Evolutionary conservation across 2,113 vertebrate species (phyloP), one percentile per base, ranked within the genome.

Genomic region (Blennius ocellaris): DNA sequence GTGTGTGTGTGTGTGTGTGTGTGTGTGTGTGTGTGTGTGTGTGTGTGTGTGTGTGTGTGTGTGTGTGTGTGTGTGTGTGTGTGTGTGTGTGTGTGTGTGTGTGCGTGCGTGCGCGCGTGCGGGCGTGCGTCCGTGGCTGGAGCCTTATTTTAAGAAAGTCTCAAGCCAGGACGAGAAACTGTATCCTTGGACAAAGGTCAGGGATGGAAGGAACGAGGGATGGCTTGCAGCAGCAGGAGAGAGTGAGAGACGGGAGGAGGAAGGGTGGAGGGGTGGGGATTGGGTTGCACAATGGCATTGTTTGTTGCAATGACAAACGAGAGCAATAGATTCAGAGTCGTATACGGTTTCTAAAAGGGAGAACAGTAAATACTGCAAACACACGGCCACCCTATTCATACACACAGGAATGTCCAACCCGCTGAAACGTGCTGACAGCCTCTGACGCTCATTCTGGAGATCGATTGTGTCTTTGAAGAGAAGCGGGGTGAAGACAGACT

Each of bases 91-190:
- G 57, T 61, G 65, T 76, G 43, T 64, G 65, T 61, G 73, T 10
- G 64, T 15, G 56, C 11, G 44, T 21, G 38, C 14, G 17, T 40
- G 43, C 45, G 14, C 55, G 44, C 8, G 64, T 70, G 21, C 68
- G 73, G 3, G 66, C n/a, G 47, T 45, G 38, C 52, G 62, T 54
- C 63, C 81, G 79, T 82, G 74, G 71, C 69, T 40, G 59, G 61
- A 67, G 69, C 81, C 89, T 93, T 93, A 94, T 93, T 93, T 93
- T 93, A 91, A 91, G 91, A 92, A 85, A 82, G 89, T 92, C 89
- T 92, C 86, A 90, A 91, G 88, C 89, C 88, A 82, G 85, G 76
- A 79, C 16, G 76, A 92, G 92, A 92, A 92, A 93, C 82, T 69
- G 72, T 89, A 93, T 91, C 90, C 92, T 92, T 87, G 72, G 80